Percentiles rank a stretch among this genome's conserved stretches.
phyloP scores from a whole-genome alignment of 2,113 vertebrate species.

The Oreochromis niloticus region DNA sequence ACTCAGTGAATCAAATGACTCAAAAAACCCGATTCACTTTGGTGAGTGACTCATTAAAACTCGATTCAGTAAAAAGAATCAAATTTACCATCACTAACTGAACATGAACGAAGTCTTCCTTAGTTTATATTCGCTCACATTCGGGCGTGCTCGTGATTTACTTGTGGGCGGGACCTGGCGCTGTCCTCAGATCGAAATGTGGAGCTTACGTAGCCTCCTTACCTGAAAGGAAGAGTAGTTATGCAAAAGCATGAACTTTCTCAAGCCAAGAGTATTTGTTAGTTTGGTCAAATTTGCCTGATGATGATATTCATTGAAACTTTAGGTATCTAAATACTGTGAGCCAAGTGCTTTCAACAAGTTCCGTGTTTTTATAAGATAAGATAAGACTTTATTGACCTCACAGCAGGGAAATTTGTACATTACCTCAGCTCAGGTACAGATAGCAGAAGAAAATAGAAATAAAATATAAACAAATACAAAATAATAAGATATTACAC shows the following conservation, averaged over 20 bases:
- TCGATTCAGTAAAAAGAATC: too few relatives aligned
- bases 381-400: background rate
- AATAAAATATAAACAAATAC: background rate
- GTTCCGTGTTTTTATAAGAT: background rate
- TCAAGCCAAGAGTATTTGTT: fast-evolving
- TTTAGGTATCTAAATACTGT: background rate
- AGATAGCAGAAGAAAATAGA: background rate
- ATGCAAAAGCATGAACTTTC: background rate
- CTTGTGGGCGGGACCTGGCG: fast-evolving
- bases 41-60: too few relatives aligned
- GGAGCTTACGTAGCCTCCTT: background rate
- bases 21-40: too few relatives aligned
- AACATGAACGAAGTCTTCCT: background rate
- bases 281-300: fast-evolving
- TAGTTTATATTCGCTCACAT: background rate
- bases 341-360: fast-evolving
- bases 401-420: fast-evolving
- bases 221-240: fast-evolving
- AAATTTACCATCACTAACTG: too few relatives aligned
- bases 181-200: background rate
- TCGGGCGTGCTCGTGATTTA: fast-evolving
- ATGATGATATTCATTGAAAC: background rate
- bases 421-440: background rate
- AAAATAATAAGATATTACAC: background rate
- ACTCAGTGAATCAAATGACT: too few relatives aligned